phyloP scores from a whole-genome alignment of 2,797 vertebrate genomes.

The Dipus sagitta region DNA sequence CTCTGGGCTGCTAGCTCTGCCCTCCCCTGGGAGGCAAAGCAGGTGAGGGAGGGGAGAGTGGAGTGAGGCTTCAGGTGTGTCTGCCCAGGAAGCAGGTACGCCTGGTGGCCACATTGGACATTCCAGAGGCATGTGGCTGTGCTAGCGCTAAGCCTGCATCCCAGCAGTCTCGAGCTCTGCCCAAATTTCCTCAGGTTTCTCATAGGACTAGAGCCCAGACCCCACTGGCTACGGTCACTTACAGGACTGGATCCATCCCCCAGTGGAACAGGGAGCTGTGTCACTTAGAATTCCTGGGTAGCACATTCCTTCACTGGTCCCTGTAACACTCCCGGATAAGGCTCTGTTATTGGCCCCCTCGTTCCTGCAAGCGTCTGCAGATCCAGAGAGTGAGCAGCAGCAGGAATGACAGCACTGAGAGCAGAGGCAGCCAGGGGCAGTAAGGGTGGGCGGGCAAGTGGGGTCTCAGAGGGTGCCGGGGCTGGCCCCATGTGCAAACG shows the following conservation, averaged over 20 bases:
- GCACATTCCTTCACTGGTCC: conserved; percentile 81
- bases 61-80: conserved; percentile 72
- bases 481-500: conserved; percentile 43
- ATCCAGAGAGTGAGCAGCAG: conserved; percentile 67
- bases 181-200: conserved; percentile 67
- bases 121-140: conserved; percentile 61
- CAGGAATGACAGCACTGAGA: conserved; percentile 77
- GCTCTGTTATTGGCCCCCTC: conserved; percentile 80
- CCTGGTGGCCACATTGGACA: conserved; percentile 53
- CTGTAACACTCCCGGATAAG: conserved; percentile 76
- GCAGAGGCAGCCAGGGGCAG: conserved; percentile 70
- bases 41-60: conserved; percentile 6
- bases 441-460: conserved; percentile 55
- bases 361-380: conserved; percentile 81
- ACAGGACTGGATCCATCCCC: conserved; percentile 68
- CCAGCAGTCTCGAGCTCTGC: conserved; percentile 59
- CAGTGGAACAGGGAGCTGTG: conserved; percentile 67
- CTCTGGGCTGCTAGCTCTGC: conserved; percentile 64
- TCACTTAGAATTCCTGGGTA: conserved; percentile 79
- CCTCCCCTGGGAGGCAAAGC: conserved; percentile 57
- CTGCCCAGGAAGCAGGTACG: conserved; percentile 67
- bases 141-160: conserved; percentile 56
- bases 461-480: conserved; percentile 30
- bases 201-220: conserved; percentile 63
- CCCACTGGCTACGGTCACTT: conserved; percentile 75